Conservation (phyloP, 1,140 invertebrate genomes). For the Myzus persicae region DNA sequence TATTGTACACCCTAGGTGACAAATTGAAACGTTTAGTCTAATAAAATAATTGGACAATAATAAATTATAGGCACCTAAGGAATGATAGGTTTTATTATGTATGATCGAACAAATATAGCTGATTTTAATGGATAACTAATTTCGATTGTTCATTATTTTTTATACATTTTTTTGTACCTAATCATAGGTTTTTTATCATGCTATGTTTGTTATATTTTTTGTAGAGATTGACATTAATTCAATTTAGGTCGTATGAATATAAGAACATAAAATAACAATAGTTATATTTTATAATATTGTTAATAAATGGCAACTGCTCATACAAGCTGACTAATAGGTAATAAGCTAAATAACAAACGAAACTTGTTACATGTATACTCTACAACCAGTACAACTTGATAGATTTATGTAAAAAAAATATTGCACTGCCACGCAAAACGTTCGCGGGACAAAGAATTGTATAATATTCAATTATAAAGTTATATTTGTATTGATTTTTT, state of each 20-base stretch:
- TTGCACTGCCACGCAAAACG: neutral
- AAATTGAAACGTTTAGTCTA: neutral
- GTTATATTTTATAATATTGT: neutral
- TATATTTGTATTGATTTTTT: neutral
- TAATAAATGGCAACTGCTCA: neutral
- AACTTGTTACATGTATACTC: neutral
- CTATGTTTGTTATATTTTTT: slow-evolving; percentile 10
- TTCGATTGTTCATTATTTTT: neutral
- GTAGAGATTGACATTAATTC: neutral
- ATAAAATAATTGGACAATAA: neutral
- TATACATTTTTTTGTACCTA: neutral
- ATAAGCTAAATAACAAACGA: neutral
- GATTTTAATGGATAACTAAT: neutral
- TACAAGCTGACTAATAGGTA: neutral
- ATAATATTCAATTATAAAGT: neutral
- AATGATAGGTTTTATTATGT: neutral
- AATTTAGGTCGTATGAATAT: slow-evolving; percentile 31
- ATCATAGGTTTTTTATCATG: neutral
- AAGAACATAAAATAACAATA: neutral
- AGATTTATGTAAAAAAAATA: slow-evolving; percentile 10
- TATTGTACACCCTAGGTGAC: neutral
- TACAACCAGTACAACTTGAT: neutral
- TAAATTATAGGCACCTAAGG: neutral
- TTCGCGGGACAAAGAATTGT: neutral
- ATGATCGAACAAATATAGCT: neutral